These are phyloP conservation scores for Myxocyprinus asiaticus DNA, from an alignment of 2,113 vertebrate genomes.

Conservation along the genomic window DNA sequence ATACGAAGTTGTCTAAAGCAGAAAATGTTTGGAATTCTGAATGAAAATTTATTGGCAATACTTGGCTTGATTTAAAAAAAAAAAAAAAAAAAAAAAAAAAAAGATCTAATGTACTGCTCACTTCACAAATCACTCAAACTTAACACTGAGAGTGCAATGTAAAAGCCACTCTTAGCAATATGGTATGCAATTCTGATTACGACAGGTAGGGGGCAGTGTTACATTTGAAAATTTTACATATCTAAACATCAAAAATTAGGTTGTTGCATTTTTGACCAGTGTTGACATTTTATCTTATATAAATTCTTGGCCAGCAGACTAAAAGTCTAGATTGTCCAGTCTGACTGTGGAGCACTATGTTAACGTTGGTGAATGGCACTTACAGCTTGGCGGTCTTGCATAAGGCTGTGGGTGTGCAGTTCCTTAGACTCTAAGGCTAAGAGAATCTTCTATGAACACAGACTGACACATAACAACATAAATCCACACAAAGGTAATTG, in stretches of 20 bases:
- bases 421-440: slow-evolving; percentile 65
- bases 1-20: neutral
- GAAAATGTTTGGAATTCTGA: neutral
- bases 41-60: too few species aligned
- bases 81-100: neutral
- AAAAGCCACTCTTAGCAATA: neutral
- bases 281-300: neutral
- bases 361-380: slow-evolving; percentile 94
- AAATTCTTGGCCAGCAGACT: slow-evolving; percentile 13
- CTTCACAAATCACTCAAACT: neutral
- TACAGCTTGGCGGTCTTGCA: slow-evolving; percentile 98
- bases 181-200: slow-evolving; percentile 1
- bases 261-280: neutral
- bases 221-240: neutral
- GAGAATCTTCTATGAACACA: slow-evolving; percentile 75
- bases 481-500: slow-evolving; percentile 48
- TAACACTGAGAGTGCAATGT: neutral
- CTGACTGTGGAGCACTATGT: slow-evolving; percentile 33
- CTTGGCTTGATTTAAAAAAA: neutral
- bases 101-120: neutral
- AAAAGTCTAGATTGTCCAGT: slow-evolving; percentile 35
- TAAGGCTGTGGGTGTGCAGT: slow-evolving; percentile 96
- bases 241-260: neutral
- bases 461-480: slow-evolving; percentile 56
- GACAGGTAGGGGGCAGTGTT: slow-evolving; percentile 10